Percentiles rank a stretch among this genome's conserved stretches.
Conservation (phyloP, 2,888 invertebrate species). For the Heliconius hortense region DNA sequence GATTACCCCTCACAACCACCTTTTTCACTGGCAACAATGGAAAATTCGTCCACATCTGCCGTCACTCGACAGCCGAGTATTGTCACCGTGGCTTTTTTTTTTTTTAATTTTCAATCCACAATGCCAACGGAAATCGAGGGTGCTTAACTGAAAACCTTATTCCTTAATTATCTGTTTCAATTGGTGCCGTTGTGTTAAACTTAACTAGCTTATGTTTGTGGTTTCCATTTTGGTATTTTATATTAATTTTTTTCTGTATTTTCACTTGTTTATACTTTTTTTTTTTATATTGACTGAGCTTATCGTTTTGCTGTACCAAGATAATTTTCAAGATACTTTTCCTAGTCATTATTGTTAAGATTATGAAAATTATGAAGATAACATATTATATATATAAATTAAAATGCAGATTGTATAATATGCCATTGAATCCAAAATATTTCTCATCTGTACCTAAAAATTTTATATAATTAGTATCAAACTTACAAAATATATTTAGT, state of each 20-base stretch:
- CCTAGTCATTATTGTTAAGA: no score
- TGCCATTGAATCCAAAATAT: background rate
- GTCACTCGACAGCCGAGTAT: conserved; percentile 67
- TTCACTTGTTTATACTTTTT: background rate
- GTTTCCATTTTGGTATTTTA: background rate
- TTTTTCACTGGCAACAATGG: conserved; percentile 58
- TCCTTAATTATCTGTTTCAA: conserved; percentile 38
- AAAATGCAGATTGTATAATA: background rate
- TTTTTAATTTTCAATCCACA: conserved; percentile 49
- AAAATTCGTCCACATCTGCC: conserved; percentile 69
- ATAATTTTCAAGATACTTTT: background rate
- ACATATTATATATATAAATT: background rate
- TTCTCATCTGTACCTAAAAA: background rate
- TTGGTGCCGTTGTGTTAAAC: conserved; percentile 29
- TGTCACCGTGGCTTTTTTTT: conserved; percentile 56
- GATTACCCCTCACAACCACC: conserved; percentile 59
- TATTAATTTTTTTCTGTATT: background rate
- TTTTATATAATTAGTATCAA: background rate
- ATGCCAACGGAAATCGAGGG: conserved; percentile 53
- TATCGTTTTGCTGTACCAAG: background rate
- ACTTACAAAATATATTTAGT: background rate
- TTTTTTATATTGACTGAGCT: background rate
- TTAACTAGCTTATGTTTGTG: conserved; percentile 20
- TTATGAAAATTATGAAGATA: background rate
- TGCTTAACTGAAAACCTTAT: conserved; percentile 48